Evolutionary conservation across 92 coral and sea anemone species (phyloP).

Genomic region (Meandrina meandrites): DNA sequence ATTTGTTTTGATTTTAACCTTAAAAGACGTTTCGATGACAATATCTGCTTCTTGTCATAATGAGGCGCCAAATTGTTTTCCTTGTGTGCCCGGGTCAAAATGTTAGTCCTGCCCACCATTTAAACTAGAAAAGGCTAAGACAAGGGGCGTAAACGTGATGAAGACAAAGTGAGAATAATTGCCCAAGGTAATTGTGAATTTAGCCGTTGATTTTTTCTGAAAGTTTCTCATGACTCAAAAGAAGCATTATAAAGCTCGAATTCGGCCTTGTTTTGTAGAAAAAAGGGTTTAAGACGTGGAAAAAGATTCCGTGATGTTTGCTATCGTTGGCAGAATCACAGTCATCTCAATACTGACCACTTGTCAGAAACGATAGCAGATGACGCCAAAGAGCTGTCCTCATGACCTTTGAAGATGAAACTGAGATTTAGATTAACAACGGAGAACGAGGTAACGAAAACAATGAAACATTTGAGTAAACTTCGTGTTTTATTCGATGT

Average conservation of each 20-base stretch:
- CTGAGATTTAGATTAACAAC: slow-evolving; percentile 50
- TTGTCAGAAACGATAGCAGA: slow-evolving; percentile 51
- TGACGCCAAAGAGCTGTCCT: slow-evolving; percentile 55
- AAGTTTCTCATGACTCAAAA: background rate
- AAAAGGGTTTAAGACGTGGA: background rate
- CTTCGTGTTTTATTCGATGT: slow-evolving; percentile 11
- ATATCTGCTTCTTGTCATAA: slow-evolving; percentile 32
- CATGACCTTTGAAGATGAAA: slow-evolving; percentile 48
- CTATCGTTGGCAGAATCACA: slow-evolving; percentile 33
- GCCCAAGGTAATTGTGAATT: slow-evolving; percentile 3
- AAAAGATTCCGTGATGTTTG: slow-evolving; percentile 46
- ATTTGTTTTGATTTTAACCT: slow-evolving; percentile 37
- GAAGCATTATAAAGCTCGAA: background rate
- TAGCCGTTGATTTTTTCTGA: background rate
- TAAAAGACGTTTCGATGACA: slow-evolving; percentile 32
- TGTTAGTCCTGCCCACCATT: slow-evolving; percentile 53
- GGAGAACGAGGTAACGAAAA: slow-evolving; percentile 38
- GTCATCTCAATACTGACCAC: slow-evolving; percentile 48
- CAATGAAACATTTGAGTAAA: slow-evolving; percentile 34
- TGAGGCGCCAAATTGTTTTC: slow-evolving; percentile 48
- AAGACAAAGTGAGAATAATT: slow-evolving; percentile 26
- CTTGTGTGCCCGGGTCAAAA: slow-evolving; percentile 49
- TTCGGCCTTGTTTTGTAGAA: background rate
- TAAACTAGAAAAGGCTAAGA: slow-evolving; percentile 46
- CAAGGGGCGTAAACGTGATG: slow-evolving; percentile 46